Conservation (phyloP, 1,140 invertebrate species). For the Papilio polyxenes region DNA sequence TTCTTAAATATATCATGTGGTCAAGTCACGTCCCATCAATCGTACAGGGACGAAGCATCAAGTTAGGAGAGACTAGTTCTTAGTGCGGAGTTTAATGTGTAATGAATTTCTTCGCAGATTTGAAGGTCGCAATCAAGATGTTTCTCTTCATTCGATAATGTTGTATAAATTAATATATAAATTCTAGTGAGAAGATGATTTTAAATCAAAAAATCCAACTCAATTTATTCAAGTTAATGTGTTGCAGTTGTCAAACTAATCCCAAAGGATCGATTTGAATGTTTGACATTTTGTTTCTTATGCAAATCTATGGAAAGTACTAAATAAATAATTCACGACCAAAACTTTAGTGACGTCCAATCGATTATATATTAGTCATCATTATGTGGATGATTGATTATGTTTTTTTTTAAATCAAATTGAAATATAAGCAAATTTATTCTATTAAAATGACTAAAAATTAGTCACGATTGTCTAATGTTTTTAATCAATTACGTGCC, state of each 20-base stretch:
- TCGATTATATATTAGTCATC: slow-evolving; percentile 11
- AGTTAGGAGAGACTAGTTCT: no score
- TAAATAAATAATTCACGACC: not conserved
- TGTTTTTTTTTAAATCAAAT: not conserved
- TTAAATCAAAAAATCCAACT: no score
- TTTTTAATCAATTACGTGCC: not conserved
- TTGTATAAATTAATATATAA: no score
- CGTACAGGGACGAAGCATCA: no score
- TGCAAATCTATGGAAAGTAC: not conserved
- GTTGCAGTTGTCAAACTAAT: not conserved
- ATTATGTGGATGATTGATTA: slow-evolving; percentile 3
- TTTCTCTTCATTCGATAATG: no score
- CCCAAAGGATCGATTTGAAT: not conserved
- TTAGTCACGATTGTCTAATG: not conserved
- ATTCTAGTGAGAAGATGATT: no score
- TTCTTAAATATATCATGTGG: no score
- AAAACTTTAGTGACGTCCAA: not conserved
- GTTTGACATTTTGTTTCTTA: not conserved
- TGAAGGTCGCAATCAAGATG: no score
- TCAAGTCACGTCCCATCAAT: no score
- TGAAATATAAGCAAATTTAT: slow-evolving; percentile 7
- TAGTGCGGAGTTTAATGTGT: no score
- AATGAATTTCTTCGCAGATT: no score
- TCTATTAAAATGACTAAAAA: not conserved
- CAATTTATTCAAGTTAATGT: not conserved